Evolutionary conservation across 1,140 invertebrate genomes (phyloP).

Genomic region (Dendroctonus valens): DNA sequence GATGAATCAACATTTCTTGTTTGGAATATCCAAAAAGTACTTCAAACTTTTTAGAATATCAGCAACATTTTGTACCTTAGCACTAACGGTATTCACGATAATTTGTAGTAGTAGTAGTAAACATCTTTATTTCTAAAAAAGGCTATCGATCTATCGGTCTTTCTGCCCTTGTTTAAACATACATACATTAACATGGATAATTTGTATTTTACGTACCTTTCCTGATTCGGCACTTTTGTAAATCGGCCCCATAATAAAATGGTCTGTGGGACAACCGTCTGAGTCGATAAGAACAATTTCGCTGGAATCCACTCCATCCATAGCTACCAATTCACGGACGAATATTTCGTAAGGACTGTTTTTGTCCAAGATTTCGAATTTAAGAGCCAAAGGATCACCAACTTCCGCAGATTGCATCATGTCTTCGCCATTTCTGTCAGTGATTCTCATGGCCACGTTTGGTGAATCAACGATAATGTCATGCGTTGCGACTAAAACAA

Average conservation of each 20-base stretch:
- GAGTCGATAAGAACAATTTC: slow-evolving; percentile 91
- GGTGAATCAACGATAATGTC: slow-evolving; percentile 78
- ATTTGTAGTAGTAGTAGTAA: no score
- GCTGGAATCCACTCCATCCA: slow-evolving; percentile 89
- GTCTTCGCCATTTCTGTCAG: slow-evolving; percentile 76
- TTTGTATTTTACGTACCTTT: slow-evolving; percentile 58
- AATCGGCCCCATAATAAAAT: slow-evolving; percentile 88
- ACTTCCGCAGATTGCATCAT: slow-evolving; percentile 81
- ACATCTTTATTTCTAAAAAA: no score
- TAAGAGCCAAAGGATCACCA: slow-evolving; percentile 84
- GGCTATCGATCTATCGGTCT: no score
- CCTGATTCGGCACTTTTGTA: slow-evolving; percentile 74
- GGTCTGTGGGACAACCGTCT: slow-evolving; percentile 88
- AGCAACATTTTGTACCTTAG: no score
- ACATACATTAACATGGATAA: no score
- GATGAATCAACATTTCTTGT: no score
- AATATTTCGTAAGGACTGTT: slow-evolving; percentile 94
- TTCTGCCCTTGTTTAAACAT: no score
- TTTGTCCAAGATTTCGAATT: slow-evolving; percentile 88
- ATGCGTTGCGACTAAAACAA: no score
- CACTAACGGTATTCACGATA: no score
- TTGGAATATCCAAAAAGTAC: no score
- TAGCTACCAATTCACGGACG: slow-evolving; percentile 87
- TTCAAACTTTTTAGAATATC: no score
- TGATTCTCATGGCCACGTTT: slow-evolving; percentile 92